Percentiles rank a stretch among this genome's conserved stretches.
These are phyloP conservation scores for Indri indri DNA, from an alignment of 2,113 vertebrate species.

Conservation along the genomic window DNA sequence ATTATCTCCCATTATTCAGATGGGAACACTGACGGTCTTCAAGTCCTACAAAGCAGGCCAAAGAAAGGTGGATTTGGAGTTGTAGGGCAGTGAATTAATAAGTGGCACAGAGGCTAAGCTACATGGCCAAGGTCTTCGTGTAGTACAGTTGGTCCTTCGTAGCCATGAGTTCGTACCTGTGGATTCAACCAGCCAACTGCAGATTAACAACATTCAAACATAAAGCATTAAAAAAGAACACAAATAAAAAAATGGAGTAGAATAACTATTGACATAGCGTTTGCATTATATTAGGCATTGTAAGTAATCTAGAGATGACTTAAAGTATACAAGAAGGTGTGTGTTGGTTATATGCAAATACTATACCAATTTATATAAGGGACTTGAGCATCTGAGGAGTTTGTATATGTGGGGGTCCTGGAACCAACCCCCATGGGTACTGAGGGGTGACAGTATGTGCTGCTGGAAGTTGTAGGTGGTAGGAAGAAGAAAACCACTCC, in stretches of 20 bases:
- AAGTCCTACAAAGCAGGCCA: background rate
- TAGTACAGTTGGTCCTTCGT: background rate
- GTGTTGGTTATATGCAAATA: too few species aligned
- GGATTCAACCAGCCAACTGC: background rate
- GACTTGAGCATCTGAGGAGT: too few species aligned
- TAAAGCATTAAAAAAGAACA: background rate
- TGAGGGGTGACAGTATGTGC: background rate
- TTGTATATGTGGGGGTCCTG: background rate
- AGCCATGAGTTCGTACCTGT: background rate
- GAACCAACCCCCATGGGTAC: background rate
- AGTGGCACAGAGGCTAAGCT: background rate
- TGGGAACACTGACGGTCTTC: background rate
- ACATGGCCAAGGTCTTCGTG: background rate
- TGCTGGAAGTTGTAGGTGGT: fast-evolving
- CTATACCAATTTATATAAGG: too few species aligned
- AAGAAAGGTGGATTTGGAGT: background rate
- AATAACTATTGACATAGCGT: background rate
- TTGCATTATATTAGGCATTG: background rate
- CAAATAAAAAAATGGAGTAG: background rate
- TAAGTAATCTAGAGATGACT: background rate
- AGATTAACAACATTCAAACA: background rate
- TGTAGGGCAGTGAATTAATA: fast-evolving
- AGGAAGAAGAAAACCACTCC: background rate
- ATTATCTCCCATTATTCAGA: background rate
- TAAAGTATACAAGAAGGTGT: background rate